These are phyloP conservation scores for Cephalopachus bancanus DNA, from an alignment of 2,797 vertebrate genomes.

Conservation along the genomic window DNA sequence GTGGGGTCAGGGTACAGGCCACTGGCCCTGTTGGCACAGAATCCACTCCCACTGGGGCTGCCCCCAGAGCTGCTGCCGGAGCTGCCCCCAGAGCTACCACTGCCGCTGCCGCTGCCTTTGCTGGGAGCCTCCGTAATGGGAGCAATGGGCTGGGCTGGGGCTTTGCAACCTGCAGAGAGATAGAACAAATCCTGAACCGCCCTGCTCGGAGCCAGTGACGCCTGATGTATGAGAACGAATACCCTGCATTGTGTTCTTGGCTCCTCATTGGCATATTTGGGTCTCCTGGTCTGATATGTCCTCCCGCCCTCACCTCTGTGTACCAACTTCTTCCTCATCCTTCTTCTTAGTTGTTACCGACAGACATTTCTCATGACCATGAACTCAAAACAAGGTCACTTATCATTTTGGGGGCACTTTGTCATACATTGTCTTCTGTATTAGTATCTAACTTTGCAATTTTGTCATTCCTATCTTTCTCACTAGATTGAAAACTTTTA, in stretches of 20 bases:
- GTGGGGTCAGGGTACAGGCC: conserved; percentile 71
- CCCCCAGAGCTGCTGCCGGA: not conserved
- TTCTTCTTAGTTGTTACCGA: not conserved
- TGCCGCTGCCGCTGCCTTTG: not conserved
- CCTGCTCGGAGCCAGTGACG: not conserved
- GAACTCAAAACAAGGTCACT: not conserved
- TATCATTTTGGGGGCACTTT: not conserved
- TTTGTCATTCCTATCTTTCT: not conserved
- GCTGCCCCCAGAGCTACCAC: not conserved
- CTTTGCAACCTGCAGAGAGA: conserved; percentile 77
- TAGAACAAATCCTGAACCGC: not conserved
- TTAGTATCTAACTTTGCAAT: not conserved
- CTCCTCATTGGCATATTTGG: not conserved
- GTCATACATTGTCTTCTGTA: not conserved
- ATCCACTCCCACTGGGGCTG: conserved; percentile 50
- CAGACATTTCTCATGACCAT: not conserved
- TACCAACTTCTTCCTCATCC: not conserved
- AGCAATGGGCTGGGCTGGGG: conserved; percentile 72
- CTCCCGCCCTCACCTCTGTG: not conserved
- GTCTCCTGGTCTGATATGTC: not conserved
- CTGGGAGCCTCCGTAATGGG: conserved; percentile 65
- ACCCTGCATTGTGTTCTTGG: not conserved
- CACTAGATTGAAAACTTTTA: not conserved
- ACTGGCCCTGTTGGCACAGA: conserved; percentile 70
- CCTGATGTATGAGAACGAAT: not conserved